These are phyloP conservation scores for Phyllotreta cruciferae DNA, from an alignment of 2,888 invertebrate genomes.

Conservation along the genomic window DNA sequence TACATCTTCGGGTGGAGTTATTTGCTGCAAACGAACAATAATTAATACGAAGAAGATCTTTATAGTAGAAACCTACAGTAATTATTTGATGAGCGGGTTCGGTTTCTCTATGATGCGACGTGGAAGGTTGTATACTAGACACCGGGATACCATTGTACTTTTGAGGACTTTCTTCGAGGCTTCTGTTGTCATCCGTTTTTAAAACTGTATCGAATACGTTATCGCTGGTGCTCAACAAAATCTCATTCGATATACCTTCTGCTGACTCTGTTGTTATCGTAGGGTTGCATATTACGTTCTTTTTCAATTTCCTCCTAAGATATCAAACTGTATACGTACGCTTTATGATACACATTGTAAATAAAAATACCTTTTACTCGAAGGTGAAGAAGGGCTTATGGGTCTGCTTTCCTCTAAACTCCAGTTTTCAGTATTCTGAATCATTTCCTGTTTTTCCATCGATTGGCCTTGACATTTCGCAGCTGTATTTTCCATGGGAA, in stretches of 20 bases:
- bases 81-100: slow-evolving; percentile 32
- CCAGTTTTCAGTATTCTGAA: slow-evolving; percentile 66
- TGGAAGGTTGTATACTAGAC: slow-evolving; percentile 57
- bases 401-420: slow-evolving; percentile 68
- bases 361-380: slow-evolving; percentile 54
- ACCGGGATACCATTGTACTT: slow-evolving; percentile 39
- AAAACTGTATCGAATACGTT: slow-evolving; percentile 55
- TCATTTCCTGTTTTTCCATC: slow-evolving; percentile 61
- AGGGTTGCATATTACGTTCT: slow-evolving; percentile 57
- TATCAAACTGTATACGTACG: slow-evolving; percentile 9
- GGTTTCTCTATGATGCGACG: slow-evolving; percentile 65
- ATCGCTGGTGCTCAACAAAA: slow-evolving; percentile 59
- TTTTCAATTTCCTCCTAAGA: slow-evolving; percentile 68
- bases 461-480: slow-evolving; percentile 73
- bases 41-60: not conserved
- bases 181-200: slow-evolving; percentile 54
- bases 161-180: slow-evolving; percentile 44
- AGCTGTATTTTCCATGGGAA: slow-evolving; percentile 79
- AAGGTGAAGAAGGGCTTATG: slow-evolving; percentile 63
- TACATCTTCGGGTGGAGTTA: slow-evolving; percentile 49
- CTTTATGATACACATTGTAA: slow-evolving; percentile 7
- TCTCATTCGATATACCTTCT: slow-evolving; percentile 59
- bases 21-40: slow-evolving; percentile 29
- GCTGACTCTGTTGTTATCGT: slow-evolving; percentile 65
- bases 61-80: slow-evolving; percentile 21